Evolutionary conservation across 2,797 vertebrate genomes (phyloP).

Genomic region (Anomalospiza imberbis): DNA sequence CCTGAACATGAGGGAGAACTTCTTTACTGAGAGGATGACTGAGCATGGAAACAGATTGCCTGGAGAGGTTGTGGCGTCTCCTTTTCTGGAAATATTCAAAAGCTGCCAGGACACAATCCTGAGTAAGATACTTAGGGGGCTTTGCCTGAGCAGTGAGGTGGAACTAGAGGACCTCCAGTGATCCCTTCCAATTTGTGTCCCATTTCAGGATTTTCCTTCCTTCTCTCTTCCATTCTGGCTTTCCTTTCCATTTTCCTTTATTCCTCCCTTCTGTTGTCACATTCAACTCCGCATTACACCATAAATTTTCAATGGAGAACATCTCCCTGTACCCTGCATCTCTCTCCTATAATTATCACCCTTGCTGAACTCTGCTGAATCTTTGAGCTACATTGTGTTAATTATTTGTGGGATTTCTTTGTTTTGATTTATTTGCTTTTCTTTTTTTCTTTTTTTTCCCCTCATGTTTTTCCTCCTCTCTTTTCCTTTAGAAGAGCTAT

Average conservation of each 20-base stretch:
- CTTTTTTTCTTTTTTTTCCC: accelerated
- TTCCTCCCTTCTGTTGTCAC: neutral
- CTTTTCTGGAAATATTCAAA: neutral
- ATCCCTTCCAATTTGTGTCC: neutral
- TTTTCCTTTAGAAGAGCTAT: neutral
- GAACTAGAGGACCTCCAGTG: neutral
- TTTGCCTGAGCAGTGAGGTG: neutral
- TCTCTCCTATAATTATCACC: neutral
- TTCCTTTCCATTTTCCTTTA: neutral
- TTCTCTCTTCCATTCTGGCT: neutral
- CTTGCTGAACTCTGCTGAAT: neutral
- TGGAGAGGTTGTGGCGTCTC: neutral
- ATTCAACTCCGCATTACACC: neutral
- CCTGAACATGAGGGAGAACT: neutral
- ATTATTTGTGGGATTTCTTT: neutral
- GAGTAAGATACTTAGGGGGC: accelerated
- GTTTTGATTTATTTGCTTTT: neutral
- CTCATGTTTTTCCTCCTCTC: too few relatives aligned
- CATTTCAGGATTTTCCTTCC: neutral
- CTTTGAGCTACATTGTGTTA: neutral
- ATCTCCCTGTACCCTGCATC: neutral
- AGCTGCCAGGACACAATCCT: neutral
- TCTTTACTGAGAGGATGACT: neutral
- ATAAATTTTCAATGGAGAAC: neutral
- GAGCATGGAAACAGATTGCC: neutral